phyloP scores from a whole-genome alignment of 1,140 invertebrate genomes.

The Drosophila trapezifrons region DNA sequence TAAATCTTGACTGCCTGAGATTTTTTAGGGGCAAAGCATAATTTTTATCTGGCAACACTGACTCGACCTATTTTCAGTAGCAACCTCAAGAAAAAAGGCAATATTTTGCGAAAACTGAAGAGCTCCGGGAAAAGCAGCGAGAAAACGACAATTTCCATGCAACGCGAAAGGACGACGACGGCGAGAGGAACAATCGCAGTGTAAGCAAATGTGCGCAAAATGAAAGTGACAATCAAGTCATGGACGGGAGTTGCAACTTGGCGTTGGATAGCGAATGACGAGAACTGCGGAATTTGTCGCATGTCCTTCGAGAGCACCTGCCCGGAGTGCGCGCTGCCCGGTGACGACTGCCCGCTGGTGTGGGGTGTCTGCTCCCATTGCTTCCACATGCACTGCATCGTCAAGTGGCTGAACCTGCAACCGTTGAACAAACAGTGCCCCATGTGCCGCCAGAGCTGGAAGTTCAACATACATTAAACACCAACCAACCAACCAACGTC shows the following conservation, averaged over 20 bases:
- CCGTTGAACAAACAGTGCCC: conserved; percentile 98
- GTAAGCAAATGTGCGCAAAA: conserved; percentile 77
- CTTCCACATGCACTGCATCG: conserved; percentile 99
- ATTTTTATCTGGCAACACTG: too few relatives aligned
- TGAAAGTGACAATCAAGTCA: conserved; percentile 84
- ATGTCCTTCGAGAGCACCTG: conserved; percentile 99
- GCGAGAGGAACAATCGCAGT: conserved; percentile 23
- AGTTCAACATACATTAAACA: conserved; percentile 92
- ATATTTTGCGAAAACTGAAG: conserved; percentile 58
- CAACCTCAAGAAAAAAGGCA: conserved; percentile 57
- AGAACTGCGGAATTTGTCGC: conserved; percentile 99
- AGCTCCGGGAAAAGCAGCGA: conserved; percentile 9
- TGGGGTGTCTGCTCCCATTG: conserved; percentile 99
- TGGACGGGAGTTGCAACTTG: conserved; percentile 98
- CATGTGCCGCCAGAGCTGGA: conserved; percentile 99
- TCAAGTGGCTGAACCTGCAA: conserved; percentile 99
- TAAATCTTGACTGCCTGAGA: too few relatives aligned
- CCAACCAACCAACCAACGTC: conserved; percentile 3
- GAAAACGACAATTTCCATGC: neutral
- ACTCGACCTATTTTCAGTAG: conserved; percentile 67
- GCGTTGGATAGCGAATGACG: conserved; percentile 99
- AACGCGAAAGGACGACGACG: conserved; percentile 5
- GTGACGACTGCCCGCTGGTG: conserved; percentile 99
- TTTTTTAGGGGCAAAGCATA: too few relatives aligned
- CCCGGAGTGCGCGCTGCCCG: conserved; percentile 98